phyloP scores from a whole-genome alignment of 2,888 invertebrate species.

The Sycophila texana region DNA sequence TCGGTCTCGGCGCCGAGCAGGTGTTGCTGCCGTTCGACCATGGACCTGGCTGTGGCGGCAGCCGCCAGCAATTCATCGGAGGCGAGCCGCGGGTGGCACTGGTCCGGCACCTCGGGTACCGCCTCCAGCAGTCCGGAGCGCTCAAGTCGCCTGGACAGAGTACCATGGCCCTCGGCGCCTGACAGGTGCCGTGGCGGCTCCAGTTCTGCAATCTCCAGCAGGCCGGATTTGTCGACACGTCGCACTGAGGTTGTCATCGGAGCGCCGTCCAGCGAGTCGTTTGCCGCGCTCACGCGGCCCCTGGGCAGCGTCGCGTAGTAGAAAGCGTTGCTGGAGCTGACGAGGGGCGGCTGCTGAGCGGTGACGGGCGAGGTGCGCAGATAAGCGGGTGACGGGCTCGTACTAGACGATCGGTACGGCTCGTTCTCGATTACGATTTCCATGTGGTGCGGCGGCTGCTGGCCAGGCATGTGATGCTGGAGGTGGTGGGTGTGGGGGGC shows the following conservation, averaged over 20 bases:
- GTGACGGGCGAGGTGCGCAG: constrained; percentile 56
- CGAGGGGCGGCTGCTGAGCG: constrained; percentile 42
- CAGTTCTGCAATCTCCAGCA: constrained; percentile 67
- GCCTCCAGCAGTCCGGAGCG: constrained; percentile 69
- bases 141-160: constrained; percentile 66
- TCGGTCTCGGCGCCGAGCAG: constrained; percentile 63
- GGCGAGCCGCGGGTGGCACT: constrained; percentile 43
- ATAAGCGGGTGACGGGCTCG: constrained; percentile 51
- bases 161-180: constrained; percentile 59
- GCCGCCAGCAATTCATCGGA: constrained; percentile 54
- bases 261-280: constrained; percentile 59
- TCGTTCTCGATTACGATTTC: constrained; percentile 73
- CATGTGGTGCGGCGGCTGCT: constrained; percentile 67
- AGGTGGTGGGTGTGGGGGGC: constrained; percentile 65
- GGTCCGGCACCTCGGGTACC: constrained; percentile 70
- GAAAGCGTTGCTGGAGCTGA: constrained; percentile 50
- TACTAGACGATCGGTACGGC: constrained; percentile 56
- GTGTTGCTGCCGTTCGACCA: constrained; percentile 61
- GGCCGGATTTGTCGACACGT: constrained; percentile 70
- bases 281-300: constrained; percentile 53
- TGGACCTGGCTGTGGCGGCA: constrained; percentile 54
- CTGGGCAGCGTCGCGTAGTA: constrained; percentile 65
- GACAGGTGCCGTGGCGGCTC: constrained; percentile 58
- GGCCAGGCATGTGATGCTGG: constrained; percentile 1
- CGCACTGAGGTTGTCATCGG: constrained; percentile 64